Percentiles rank a stretch among this genome's conserved stretches.
These are phyloP conservation scores for Leucophenga montana DNA, from an alignment of 2,888 invertebrate genomes.

Conservation along the genomic window DNA sequence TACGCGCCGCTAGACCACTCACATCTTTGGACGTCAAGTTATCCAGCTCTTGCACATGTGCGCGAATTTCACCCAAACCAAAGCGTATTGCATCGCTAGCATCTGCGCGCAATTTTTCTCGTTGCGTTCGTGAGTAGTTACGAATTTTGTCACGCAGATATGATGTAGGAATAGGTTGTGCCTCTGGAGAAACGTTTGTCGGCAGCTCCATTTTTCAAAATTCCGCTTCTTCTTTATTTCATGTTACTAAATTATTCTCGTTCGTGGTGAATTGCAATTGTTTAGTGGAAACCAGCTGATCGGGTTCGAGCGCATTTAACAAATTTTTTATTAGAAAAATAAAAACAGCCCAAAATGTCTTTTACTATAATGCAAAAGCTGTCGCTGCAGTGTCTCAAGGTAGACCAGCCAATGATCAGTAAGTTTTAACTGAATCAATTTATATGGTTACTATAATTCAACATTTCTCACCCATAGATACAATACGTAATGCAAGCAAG, in stretches of 20 bases:
- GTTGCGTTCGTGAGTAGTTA: conserved; percentile 53
- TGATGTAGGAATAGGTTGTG: not conserved
- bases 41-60: conserved; percentile 60
- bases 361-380: conserved; percentile 67
- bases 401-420: conserved; percentile 67
- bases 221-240: too few relatives aligned
- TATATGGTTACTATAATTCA: not conserved
- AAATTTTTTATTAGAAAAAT: conserved; percentile 9
- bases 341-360: conserved; percentile 57
- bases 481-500: conserved; percentile 80
- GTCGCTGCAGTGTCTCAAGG: conserved; percentile 61
- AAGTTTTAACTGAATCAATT: conserved; percentile 34
- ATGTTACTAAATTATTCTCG: too few relatives aligned
- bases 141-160: conserved; percentile 62
- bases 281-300: conserved; percentile 40
- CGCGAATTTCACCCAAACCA: conserved; percentile 67
- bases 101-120: conserved; percentile 56
- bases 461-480: conserved; percentile 43
- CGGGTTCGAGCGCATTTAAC: not conserved
- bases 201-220: conserved; percentile 9
- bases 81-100: conserved; percentile 65
- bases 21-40: conserved; percentile 66
- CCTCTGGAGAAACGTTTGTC: not conserved
- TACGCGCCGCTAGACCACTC: conserved; percentile 61
- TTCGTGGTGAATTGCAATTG: too few relatives aligned